Evolutionary conservation across 1,140 invertebrate genomes (phyloP), one percentile per base, ranked within the genome.

Genomic region (Pollicipes pollicipes): DNA sequence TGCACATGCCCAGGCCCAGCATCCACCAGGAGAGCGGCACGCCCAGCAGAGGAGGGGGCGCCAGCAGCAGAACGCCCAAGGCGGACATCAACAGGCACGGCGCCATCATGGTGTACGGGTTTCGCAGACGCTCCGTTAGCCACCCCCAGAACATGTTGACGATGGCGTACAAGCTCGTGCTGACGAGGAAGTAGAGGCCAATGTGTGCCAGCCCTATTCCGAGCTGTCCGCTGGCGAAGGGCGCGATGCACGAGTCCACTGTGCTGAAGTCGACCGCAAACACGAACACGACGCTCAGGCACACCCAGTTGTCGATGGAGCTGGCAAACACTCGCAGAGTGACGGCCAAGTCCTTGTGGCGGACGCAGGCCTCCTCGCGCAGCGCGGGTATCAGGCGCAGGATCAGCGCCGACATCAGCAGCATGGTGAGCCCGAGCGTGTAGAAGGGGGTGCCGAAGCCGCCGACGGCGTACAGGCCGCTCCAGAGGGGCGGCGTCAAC

Each of bases 241-340:
- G 45, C 6, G 45, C 45, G 10, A 58, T 21, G 6, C 13, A 6
- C 13, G 45, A 21, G 45, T 58, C 45, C 13, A 58, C 13, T 21
- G 45, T 58, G 2, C 13, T 10, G 10, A 58, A 24, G 2, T 21
- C 45, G 10, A 58, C 13, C 45, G 45, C 2, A 21, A 3, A 58
- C 2, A 21, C 13, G 17, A 58, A 58, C 45, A 21, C 45, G 17
- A 2, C 24, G 10, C 13, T 10, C 45, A 58, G 6, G 45, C 17
- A 13, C 45, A 58, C 83, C 13, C 84, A 84, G 82, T 85, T 84
- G 71, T 83, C 83, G 13, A 86, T 78, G 28, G 84, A 84, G 1
- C 85, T 84, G 30, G 81, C 80, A 73, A 86, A 86, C 8, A 84
- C 84, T 74, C 85, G 84, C 28, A 85, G 76, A 75, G 85, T 85